phyloP scores from a whole-genome alignment of 2,113 vertebrate species.

The Myrmecobius fasciatus region DNA sequence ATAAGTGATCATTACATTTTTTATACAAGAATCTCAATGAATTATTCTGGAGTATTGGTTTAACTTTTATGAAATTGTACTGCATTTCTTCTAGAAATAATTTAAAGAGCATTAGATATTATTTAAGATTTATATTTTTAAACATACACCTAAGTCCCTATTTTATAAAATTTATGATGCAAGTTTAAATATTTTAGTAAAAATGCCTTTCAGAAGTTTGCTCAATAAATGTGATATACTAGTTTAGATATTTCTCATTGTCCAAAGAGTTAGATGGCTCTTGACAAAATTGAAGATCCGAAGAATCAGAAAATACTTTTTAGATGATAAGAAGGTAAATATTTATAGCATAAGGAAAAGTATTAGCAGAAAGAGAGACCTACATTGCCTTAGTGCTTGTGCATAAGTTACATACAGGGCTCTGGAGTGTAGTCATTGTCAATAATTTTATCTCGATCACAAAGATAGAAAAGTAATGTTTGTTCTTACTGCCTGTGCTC shows the following conservation, averaged over 20 bases:
- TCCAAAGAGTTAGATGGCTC: slow-evolving; percentile 26
- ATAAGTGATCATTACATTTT: not conserved
- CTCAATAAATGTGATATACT: slow-evolving; percentile 44
- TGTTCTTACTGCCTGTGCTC: slow-evolving; percentile 21
- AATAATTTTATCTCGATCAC: slow-evolving; percentile 58
- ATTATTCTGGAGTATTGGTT: not conserved
- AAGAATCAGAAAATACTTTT: slow-evolving; percentile 39
- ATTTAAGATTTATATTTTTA: not conserved
- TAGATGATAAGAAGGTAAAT: slow-evolving; percentile 51
- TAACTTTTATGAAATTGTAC: not conserved
- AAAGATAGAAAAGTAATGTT: slow-evolving; percentile 40
- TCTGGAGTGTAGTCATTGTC: slow-evolving; percentile 33
- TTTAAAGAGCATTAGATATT: not conserved
- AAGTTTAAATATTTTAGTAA: slow-evolving; percentile 24
- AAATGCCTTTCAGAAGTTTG: slow-evolving; percentile 30
- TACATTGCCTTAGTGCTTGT: slow-evolving; percentile 26
- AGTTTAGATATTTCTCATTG: not conserved
- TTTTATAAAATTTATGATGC: slow-evolving; percentile 9
- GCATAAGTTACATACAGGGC: slow-evolving; percentile 40
- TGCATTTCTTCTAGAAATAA: not conserved
- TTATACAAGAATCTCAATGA: not conserved
- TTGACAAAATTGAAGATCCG: slow-evolving; percentile 29
- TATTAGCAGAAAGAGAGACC: slow-evolving; percentile 36
- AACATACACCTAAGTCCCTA: not conserved
- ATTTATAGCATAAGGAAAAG: slow-evolving; percentile 59